Evolutionary conservation across 2,113 vertebrate genomes (phyloP).

Genomic region (Bubo scandiacus): DNA sequence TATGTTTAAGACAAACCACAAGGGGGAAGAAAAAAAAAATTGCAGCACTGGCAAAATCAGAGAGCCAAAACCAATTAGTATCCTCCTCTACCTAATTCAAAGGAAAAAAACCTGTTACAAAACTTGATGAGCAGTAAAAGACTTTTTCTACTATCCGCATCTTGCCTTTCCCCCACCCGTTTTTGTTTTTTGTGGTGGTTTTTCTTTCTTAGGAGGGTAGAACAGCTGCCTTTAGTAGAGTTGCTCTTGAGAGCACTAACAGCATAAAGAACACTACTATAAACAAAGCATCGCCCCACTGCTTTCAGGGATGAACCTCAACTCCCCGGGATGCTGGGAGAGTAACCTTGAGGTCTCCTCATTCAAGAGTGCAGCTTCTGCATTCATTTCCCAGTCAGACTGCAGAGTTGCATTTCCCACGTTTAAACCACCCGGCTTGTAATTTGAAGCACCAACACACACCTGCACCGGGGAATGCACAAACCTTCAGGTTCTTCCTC

Average conservation of each 20-base stretch:
- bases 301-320: neutral
- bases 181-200: no score
- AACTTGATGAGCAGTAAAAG: neutral
- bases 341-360: neutral
- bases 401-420: neutral
- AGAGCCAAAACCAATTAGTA: neutral
- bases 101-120: neutral
- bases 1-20: neutral
- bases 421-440: fast-evolving
- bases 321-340: fast-evolving
- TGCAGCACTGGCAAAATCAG: neutral
- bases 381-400: neutral
- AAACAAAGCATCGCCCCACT: neutral
- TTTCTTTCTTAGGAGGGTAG: neutral
- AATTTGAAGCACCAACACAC: neutral
- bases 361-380: neutral
- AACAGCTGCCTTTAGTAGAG: neutral
- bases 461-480: neutral
- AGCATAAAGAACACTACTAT: neutral
- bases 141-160: neutral
- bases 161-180: no score
- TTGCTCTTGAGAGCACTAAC: neutral
- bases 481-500: neutral
- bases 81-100: neutral
- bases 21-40: fast-evolving